Evolutionary conservation across 2,113 vertebrate genomes (phyloP).

Genomic region (Pachypanchax playfairii): DNA sequence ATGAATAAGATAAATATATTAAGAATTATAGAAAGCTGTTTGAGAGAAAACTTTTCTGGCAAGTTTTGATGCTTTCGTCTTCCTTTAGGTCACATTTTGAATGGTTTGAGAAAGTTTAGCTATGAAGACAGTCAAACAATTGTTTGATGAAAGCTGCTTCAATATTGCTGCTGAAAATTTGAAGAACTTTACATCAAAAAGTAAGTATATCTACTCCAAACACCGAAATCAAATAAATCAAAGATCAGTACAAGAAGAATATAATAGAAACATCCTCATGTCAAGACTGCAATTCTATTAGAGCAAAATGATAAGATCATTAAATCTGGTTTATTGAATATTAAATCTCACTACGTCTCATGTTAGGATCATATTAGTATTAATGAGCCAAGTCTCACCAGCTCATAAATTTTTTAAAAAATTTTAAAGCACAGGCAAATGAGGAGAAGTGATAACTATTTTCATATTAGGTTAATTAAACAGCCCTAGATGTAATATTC

Average conservation of each 20-base stretch:
- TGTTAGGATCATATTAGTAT: neutral
- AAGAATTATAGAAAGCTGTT: too few relatives aligned
- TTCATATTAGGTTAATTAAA: neutral
- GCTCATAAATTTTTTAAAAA: neutral
- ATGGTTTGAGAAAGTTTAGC: neutral
- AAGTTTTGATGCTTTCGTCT: neutral
- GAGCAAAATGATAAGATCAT: neutral
- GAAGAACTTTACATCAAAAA: neutral
- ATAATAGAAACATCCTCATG: neutral
- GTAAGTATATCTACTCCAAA: neutral
- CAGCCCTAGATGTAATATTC: neutral
- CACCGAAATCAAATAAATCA: neutral
- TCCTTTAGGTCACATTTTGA: too few relatives aligned
- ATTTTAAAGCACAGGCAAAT: neutral
- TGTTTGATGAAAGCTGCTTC: neutral
- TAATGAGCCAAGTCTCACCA: neutral
- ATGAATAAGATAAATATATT: too few relatives aligned
- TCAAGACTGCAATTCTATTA: neutral
- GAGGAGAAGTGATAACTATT: neutral
- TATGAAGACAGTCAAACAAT: neutral
- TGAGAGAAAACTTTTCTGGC: neutral
- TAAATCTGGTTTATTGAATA: neutral
- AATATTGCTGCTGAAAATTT: neutral
- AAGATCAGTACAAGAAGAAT: neutral
- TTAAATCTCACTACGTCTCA: neutral